Evolutionary conservation across 1,140 invertebrate species (phyloP).

Genomic region (Danaus plexippus): DNA sequence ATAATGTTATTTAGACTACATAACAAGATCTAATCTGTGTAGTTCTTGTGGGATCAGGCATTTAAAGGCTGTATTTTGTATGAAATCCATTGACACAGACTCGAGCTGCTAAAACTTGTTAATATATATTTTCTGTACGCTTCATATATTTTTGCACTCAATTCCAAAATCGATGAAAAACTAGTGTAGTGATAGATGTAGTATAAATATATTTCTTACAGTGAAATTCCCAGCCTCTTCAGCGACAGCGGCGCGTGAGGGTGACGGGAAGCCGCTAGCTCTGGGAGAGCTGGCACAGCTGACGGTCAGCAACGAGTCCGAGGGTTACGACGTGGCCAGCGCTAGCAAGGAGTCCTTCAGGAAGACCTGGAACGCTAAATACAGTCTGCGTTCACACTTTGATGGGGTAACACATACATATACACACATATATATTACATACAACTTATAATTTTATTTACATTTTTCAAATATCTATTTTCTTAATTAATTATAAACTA

Average conservation of each 20-base stretch:
- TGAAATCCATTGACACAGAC: too few relatives aligned
- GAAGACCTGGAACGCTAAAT: slow-evolving; percentile 99
- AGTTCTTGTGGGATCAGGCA: too few relatives aligned
- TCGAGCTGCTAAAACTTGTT: too few relatives aligned
- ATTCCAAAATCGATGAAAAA: too few relatives aligned
- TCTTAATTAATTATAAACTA: too few relatives aligned
- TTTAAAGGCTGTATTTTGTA: too few relatives aligned
- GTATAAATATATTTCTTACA: slow-evolving; percentile 16
- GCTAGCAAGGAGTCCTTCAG: slow-evolving; percentile 91
- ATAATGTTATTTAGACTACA: too few relatives aligned
- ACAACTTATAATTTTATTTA: too few relatives aligned
- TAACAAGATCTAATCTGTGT: too few relatives aligned
- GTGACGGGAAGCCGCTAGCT: slow-evolving; percentile 86
- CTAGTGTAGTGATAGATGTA: not conserved
- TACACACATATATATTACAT: too few relatives aligned
- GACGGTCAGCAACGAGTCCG: slow-evolving; percentile 96
- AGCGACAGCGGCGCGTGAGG: slow-evolving; percentile 77
- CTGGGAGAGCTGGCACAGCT: slow-evolving; percentile 96
- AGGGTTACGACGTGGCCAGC: slow-evolving; percentile 91
- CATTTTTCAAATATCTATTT: too few relatives aligned
- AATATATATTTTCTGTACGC: slow-evolving; percentile 7
- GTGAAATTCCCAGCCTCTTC: slow-evolving; percentile 29
- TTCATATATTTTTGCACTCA: not conserved
- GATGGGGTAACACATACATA: slow-evolving; percentile 79
- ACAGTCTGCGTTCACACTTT: slow-evolving; percentile 97